Percentiles rank a stretch among this genome's conserved stretches.
Evolutionary conservation across 2,113 vertebrate genomes (phyloP).

Genomic region (Eleginops maclovinus): DNA sequence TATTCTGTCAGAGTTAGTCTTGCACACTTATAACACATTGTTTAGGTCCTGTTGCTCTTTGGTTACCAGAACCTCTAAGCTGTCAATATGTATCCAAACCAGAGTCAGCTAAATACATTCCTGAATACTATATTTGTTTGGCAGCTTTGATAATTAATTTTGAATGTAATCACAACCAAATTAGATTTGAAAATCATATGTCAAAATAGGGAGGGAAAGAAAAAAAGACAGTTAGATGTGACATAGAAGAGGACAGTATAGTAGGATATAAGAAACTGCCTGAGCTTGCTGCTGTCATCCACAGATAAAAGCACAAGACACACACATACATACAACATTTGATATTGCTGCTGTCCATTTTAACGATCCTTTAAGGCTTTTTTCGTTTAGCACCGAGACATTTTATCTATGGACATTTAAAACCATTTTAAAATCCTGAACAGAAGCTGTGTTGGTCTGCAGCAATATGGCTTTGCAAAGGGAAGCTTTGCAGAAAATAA

Average conservation of each 20-base stretch:
- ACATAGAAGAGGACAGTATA: constrained; percentile 14
- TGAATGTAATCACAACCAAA: background rate
- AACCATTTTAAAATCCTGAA: constrained; percentile 24
- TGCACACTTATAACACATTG: background rate
- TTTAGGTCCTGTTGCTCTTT: background rate
- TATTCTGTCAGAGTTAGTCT: background rate
- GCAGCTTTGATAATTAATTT: constrained; percentile 22
- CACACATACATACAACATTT: constrained; percentile 29
- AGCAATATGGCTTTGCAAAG: constrained; percentile 4
- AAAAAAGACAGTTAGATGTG: constrained; percentile 24
- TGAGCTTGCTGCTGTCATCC: constrained; percentile 71
- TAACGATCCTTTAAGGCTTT: constrained; percentile 57
- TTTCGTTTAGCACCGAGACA: constrained; percentile 41
- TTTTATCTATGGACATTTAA: constrained; percentile 38
- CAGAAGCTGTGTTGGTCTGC: constrained; percentile 11
- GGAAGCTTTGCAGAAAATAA: constrained; percentile 9
- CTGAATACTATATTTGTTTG: background rate
- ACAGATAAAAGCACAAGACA: constrained; percentile 68
- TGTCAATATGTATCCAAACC: background rate
- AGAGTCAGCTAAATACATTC: background rate
- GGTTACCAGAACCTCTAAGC: background rate
- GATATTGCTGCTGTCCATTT: constrained; percentile 65
- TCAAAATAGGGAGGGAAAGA: constrained; percentile 21
- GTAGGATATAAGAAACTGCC: constrained; percentile 32
- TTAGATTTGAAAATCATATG: constrained; percentile 11